A percentile compares a stretch with the other conserved stretches of the same genome.
phyloP scores from a whole-genome alignment of 2,797 vertebrate genomes.

The Sebastes nivosus region DNA sequence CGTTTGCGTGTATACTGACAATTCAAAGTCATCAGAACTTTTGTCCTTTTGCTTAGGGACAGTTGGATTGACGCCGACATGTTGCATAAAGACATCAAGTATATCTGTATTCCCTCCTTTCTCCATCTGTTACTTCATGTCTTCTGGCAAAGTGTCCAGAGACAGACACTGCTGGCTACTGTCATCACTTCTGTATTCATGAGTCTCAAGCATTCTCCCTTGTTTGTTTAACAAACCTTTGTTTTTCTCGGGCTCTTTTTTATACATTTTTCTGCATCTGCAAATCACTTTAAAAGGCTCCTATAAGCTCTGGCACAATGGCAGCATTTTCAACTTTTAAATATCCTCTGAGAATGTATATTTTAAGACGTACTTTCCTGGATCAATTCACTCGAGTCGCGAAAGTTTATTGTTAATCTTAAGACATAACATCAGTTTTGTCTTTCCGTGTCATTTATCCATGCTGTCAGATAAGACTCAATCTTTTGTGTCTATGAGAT shows the following conservation, averaged over 20 bases:
- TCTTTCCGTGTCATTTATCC: background rate
- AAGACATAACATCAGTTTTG: background rate
- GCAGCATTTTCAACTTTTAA: background rate
- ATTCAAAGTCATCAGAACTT: background rate
- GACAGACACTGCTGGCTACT: conserved; percentile 7
- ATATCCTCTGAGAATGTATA: background rate
- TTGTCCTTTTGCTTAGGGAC: background rate
- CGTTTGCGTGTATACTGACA: background rate
- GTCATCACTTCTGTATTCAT: conserved; percentile 4
- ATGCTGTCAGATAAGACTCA: background rate
- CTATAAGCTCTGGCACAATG: background rate
- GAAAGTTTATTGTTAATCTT: background rate
- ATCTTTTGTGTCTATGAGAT: background rate
- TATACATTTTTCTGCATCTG: background rate
- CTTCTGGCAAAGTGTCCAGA: background rate
- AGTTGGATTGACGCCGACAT: background rate
- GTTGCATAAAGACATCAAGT: background rate
- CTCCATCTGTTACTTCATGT: conserved; percentile 4
- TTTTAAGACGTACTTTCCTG: conserved; percentile 5
- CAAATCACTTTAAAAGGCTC: background rate
- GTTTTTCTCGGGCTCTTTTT: background rate
- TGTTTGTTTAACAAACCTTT: background rate
- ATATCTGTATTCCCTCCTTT: background rate
- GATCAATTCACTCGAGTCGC: background rate
- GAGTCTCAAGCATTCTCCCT: background rate